Base-by-base conservation (phyloP, 2,113 vertebrate genomes). In the Clarias macrocephalus region DNA sequence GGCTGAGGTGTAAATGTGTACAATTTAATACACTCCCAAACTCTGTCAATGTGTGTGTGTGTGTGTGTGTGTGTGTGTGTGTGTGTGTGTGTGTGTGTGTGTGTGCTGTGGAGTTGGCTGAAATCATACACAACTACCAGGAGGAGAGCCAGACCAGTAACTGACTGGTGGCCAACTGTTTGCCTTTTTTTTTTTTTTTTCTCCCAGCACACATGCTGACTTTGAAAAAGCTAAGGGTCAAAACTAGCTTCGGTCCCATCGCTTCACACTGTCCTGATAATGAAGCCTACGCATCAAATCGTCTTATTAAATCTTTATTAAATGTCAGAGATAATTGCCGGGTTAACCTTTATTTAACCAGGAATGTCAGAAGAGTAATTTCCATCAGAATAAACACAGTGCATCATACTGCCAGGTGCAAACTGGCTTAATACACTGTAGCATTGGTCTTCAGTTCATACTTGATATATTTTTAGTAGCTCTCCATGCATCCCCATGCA, bases 81-180 rank as follows among this genome's bases (percentile, higher is more conserved):
- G 89, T 85, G 88, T 85, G 89, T 23, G 48, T 25, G 62, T 83
- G 79, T 60, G 30, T 85, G 25, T 85, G 89, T 85, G 89, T 23
- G 48, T 25, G 62, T 83, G 33, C 63, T 60, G n/a, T 86, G 25
- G n/a, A 56, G 0, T 56, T 77, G 25, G 76, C 93, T 99, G 98
- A 99, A 95, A 98, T 99, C 91, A 99, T 98, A 89, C 99, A 98
- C 90, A 97, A 99, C 93, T 99, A 98, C 92, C 98, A 99, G 92
- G 97, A 99, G 94, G 97, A 99, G 93, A 97, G 97, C 90, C 97
- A 98, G 92, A 97, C 96, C 84, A 98, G 96, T 54, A 98, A 99
- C 91, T 97, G 98, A 87, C 97, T 98, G 62, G 97, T 99, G 89
- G 98, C 98, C 85, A 99, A 99, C 92, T 99, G 98, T 91, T 99